These are phyloP conservation scores for Linnaemya vulpina DNA, from an alignment of 2,888 invertebrate genomes.

Conservation along the genomic window DNA sequence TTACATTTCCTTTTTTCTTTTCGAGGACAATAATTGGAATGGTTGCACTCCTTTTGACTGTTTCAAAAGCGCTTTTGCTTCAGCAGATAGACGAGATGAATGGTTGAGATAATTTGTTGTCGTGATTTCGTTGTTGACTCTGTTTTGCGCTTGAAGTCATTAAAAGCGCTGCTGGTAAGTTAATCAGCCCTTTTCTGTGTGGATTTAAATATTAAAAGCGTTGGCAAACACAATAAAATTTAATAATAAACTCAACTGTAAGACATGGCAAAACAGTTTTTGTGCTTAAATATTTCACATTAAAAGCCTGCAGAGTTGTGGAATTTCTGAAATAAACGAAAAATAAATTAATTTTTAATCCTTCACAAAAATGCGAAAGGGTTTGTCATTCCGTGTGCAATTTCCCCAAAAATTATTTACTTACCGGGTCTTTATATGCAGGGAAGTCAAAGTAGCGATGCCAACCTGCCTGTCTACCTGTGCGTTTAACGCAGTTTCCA, in stretches of 20 bases:
- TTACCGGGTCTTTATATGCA: too few relatives aligned
- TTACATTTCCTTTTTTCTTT: not conserved
- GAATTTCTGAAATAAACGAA: too few relatives aligned
- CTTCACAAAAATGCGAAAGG: too few relatives aligned
- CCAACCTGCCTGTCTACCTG: too few relatives aligned
- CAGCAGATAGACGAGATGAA: not conserved
- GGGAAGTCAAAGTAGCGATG: too few relatives aligned
- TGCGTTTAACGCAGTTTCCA: too few relatives aligned
- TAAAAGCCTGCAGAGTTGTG: too few relatives aligned
- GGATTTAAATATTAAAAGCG: not conserved
- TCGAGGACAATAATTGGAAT: not conserved
- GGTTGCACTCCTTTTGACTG: not conserved
- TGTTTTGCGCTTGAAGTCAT: not conserved
- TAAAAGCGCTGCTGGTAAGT: not conserved
- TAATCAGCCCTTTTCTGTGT: not conserved
- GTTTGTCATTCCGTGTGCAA: too few relatives aligned
- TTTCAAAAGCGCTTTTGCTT: not conserved
- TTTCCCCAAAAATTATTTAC: too few relatives aligned
- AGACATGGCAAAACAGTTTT: not conserved
- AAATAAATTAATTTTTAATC: too few relatives aligned
- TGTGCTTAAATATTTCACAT: not conserved
- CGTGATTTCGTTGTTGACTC: not conserved
- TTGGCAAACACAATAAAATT: not conserved
- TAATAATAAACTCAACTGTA: not conserved
- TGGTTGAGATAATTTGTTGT: not conserved